Evolutionary conservation across 2,797 vertebrate genomes (phyloP).

Genomic region (Synaphobranchus kaupii): DNA sequence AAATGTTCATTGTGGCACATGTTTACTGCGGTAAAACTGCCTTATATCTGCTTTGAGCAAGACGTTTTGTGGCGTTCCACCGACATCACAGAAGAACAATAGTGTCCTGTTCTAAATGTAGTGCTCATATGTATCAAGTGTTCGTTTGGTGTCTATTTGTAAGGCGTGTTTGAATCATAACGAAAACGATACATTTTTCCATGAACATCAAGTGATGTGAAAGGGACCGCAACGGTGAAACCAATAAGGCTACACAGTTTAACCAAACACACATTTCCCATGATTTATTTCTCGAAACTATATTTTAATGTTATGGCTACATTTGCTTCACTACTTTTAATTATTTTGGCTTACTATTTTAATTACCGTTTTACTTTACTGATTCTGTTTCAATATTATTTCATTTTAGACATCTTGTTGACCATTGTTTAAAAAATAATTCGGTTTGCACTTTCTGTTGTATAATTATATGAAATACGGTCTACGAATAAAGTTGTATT

Average conservation of each 20-base stretch:
- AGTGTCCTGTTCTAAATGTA: background rate
- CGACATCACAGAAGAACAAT: background rate
- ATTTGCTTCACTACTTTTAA: background rate
- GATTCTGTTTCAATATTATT: background rate
- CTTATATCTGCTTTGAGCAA: background rate
- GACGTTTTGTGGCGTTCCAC: background rate
- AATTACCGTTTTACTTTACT: background rate
- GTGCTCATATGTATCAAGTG: background rate
- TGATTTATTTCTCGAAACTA: too few relatives aligned
- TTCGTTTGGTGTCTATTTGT: background rate
- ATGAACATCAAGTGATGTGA: background rate
- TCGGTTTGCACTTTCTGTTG: background rate
- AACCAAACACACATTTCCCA: too few relatives aligned
- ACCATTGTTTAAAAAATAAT: background rate
- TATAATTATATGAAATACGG: too few relatives aligned
- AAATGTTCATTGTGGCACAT: background rate
- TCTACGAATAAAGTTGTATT: too few relatives aligned
- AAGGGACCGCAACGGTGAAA: too few relatives aligned
- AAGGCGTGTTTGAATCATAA: background rate
- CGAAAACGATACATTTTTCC: background rate
- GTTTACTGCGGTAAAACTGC: background rate
- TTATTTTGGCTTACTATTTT: background rate
- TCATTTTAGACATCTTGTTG: background rate
- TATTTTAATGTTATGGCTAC: background rate
- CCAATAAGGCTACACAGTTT: too few relatives aligned